Evolutionary conservation across 92 coral and sea anemone species (phyloP).

Genomic region (Parazoanthus darwini): DNA sequence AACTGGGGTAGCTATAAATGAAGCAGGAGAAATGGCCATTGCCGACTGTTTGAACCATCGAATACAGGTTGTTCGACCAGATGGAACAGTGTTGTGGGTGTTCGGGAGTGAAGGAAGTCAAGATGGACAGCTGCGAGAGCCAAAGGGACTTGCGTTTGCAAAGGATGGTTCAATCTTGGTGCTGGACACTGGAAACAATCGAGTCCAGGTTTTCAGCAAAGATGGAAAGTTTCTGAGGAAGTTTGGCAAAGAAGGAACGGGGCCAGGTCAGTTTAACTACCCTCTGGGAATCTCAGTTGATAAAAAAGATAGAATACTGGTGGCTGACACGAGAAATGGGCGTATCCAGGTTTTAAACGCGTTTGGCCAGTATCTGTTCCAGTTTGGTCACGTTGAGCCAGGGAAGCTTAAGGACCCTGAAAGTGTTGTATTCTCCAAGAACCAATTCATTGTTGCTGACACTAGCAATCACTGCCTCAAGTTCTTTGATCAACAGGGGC

Average conservation of each 20-base stretch:
- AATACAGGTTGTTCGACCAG: slow-evolving; percentile 39
- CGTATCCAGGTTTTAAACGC: slow-evolving; percentile 49
- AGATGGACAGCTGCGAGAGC: slow-evolving; percentile 31
- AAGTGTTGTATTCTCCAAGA: slow-evolving; percentile 42
- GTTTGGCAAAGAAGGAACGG: slow-evolving; percentile 53
- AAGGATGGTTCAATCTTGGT: slow-evolving; percentile 53
- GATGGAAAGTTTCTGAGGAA: slow-evolving; percentile 37
- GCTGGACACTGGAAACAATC: slow-evolving; percentile 45
- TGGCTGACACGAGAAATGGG: slow-evolving; percentile 53
- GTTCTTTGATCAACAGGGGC: slow-evolving; percentile 47
- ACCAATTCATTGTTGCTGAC: slow-evolving; percentile 57
- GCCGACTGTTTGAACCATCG: slow-evolving; percentile 49
- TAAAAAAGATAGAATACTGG: slow-evolving; percentile 44
- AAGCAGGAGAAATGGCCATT: slow-evolving; percentile 38
- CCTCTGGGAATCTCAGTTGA: slow-evolving; percentile 53
- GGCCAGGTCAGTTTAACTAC: slow-evolving; percentile 29
- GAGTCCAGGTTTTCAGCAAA: slow-evolving; percentile 46
- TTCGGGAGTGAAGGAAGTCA: slow-evolving; percentile 46
- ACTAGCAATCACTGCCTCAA: slow-evolving; percentile 43
- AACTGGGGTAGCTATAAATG: slow-evolving; percentile 41
- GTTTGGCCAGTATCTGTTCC: slow-evolving; percentile 29
- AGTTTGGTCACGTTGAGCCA: slow-evolving; percentile 35
- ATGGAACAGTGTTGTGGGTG: slow-evolving; percentile 37
- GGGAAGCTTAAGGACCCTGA: slow-evolving; percentile 47
- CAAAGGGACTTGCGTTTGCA: slow-evolving; percentile 45